phyloP scores from a whole-genome alignment of 2,888 invertebrate species.

The Chrysopilus asiliformis region DNA sequence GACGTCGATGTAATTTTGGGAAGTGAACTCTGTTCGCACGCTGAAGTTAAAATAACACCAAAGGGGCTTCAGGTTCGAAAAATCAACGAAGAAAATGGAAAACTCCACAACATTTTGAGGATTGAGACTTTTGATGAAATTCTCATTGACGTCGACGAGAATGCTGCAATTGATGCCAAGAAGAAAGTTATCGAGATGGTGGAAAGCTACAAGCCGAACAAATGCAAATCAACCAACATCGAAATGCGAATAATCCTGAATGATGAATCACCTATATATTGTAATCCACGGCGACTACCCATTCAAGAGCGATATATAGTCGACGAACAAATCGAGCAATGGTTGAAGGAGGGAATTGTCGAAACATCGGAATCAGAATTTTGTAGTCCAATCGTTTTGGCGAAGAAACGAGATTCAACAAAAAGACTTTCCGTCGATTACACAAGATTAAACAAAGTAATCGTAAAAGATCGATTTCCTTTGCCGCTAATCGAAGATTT shows the following conservation, averaged over 20 bases:
- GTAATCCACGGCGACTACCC: constrained; percentile 2
- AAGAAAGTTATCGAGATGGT: constrained; percentile 14
- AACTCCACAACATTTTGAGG: neutral
- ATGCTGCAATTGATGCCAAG: neutral
- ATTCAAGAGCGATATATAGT: constrained; percentile 14
- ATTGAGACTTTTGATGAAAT: neutral
- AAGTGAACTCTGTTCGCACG: neutral
- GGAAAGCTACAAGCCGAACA: constrained; percentile 16
- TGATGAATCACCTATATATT: constrained; percentile 2
- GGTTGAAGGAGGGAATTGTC: constrained; percentile 20
- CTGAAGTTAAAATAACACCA: constrained; percentile 8
- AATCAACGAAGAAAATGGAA: constrained; percentile 1
- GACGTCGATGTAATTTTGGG: constrained; percentile 8
- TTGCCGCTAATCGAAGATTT: constrained; percentile 18
- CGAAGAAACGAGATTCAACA: too few species aligned
- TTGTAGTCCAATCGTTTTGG: constrained; percentile 21
- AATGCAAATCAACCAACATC: constrained; percentile 15
- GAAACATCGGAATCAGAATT: too few species aligned
- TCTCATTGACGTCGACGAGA: too few species aligned
- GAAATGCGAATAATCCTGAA: constrained; percentile 5
- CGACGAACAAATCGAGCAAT: constrained; percentile 16
- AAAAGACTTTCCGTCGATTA: constrained; percentile 21
- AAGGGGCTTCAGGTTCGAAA: constrained; percentile 4
- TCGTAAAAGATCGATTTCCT: constrained; percentile 14
- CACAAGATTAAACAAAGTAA: constrained; percentile 5